These are phyloP conservation scores for Leucophenga varia DNA, from an alignment of 1,140 invertebrate species.

Conservation along the genomic window DNA sequence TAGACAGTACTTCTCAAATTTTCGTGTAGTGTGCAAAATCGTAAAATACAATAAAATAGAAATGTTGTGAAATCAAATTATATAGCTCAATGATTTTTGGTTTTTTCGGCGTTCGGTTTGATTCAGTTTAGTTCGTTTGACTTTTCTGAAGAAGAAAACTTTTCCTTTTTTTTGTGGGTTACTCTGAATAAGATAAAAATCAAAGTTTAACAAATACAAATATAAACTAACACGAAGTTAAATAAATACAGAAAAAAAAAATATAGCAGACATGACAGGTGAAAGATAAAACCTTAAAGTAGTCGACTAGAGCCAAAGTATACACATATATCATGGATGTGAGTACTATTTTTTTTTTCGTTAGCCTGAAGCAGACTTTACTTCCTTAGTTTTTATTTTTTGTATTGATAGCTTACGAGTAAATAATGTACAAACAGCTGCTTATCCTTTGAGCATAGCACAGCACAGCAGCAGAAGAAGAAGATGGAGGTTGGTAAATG, in stretches of 20 bases:
- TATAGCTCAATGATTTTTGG: constrained; percentile 53
- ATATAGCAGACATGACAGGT: constrained; percentile 30
- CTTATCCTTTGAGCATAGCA: constrained; percentile 32
- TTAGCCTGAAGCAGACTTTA: no score
- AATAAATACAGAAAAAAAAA: constrained; percentile 31
- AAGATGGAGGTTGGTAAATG: no score
- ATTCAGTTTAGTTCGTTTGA: constrained; percentile 40
- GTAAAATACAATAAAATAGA: no score
- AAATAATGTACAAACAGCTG: constrained; percentile 54
- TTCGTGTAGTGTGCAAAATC: no score
- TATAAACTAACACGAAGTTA: no score
- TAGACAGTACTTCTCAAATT: no score
- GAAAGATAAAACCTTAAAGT: neutral
- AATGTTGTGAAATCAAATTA: constrained; percentile 47
- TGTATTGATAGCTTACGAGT: constrained; percentile 50
- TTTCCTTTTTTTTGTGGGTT: constrained; percentile 41
- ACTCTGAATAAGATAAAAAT: constrained; percentile 34
- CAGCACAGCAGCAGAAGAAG: neutral
- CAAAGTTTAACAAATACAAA: no score
- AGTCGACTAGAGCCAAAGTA: constrained; percentile 9
- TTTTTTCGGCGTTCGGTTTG: constrained; percentile 50
- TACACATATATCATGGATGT: no score
- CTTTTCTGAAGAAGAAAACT: no score
- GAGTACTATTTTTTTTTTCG: no score
- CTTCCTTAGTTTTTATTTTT: no score